Conservation (phyloP, 2,797 vertebrate genomes). For the Rhincodon typus region DNA sequence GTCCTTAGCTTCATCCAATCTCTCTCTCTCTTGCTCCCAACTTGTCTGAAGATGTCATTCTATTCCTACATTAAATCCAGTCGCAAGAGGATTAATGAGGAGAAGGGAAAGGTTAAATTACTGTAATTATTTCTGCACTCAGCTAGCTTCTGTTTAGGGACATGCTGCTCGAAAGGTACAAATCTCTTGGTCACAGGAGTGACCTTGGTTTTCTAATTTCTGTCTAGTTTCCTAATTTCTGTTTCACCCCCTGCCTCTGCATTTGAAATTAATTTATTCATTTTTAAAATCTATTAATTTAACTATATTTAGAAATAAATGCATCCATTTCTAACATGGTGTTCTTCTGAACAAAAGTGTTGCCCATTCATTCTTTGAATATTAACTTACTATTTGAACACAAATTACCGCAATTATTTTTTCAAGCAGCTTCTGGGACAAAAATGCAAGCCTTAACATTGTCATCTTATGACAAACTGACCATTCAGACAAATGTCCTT, state of each 20-base stretch:
- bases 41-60: background rate
- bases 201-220: too few species aligned
- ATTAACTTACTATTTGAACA: too few species aligned
- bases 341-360: background rate
- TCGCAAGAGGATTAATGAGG: constrained; percentile 22
- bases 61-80: background rate
- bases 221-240: too few species aligned
- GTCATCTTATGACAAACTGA: background rate
- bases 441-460: background rate
- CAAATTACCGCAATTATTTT: background rate
- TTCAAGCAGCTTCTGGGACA: background rate
- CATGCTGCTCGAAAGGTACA: too few species aligned
- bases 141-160: too few species aligned
- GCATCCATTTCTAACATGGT: too few species aligned
- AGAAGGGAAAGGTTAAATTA: constrained; percentile 33
- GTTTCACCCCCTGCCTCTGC: too few species aligned
- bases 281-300: background rate
- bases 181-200: too few species aligned
- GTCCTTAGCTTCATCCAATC: background rate
- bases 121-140: constrained; percentile 32
- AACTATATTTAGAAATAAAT: background rate
- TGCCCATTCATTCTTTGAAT: background rate
- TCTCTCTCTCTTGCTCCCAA: background rate
- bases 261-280: constrained; percentile 1
- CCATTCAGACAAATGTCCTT: background rate